These are phyloP conservation scores for Tragelaphus eurycerus DNA, from an alignment of 2,797 vertebrate genomes.

Conservation along the genomic window DNA sequence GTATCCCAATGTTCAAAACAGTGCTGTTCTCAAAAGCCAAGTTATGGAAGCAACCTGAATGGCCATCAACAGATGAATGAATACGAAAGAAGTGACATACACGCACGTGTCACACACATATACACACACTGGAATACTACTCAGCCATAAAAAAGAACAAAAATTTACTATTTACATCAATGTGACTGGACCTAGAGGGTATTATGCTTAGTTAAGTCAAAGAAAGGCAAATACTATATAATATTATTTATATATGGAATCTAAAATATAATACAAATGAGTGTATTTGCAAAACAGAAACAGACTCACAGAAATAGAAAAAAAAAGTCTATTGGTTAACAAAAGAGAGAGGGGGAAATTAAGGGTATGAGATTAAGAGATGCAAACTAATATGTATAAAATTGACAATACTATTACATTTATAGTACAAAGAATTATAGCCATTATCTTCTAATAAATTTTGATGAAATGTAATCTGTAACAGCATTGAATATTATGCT, in stretches of 20 bases:
- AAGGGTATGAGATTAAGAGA: background rate
- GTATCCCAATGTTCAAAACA: background rate
- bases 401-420: background rate
- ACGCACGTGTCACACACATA: background rate
- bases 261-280: background rate
- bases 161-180: background rate
- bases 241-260: background rate
- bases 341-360: background rate
- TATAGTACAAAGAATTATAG: background rate
- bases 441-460: background rate
- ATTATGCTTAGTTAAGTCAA: background rate
- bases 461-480: background rate
- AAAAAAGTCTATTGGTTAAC: background rate
- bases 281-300: background rate
- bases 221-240: background rate
- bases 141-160: background rate
- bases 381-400: background rate
- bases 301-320: background rate
- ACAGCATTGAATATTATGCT: background rate
- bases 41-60: background rate
- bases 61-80: background rate
- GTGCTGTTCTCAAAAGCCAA: background rate
- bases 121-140: background rate
- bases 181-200: background rate
- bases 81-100: background rate